A percentile compares a stretch with the other conserved stretches of the same genome.
phyloP scores from a whole-genome alignment of 2,888 invertebrate species.

The Halocaridina rubra region DNA sequence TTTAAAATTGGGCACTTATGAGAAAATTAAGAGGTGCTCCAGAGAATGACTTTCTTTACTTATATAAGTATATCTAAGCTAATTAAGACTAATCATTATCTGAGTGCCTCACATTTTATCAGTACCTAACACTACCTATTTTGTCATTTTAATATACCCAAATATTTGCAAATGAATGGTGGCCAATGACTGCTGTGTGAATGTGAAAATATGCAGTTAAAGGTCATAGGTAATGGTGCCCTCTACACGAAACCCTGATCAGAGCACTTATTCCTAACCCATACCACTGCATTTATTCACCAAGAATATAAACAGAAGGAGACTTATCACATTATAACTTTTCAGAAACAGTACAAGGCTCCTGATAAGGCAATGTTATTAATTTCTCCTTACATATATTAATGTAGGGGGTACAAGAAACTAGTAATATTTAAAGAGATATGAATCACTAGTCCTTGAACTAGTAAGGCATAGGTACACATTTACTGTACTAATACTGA shows the following conservation, averaged over 20 bases:
- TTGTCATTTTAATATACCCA: too few relatives aligned
- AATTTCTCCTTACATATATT: conserved; percentile 34
- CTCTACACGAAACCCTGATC: not conserved
- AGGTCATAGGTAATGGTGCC: too few relatives aligned
- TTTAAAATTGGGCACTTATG: too few relatives aligned
- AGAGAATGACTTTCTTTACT: too few relatives aligned
- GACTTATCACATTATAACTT: conserved; percentile 49
- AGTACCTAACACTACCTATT: too few relatives aligned
- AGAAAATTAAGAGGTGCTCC: too few relatives aligned
- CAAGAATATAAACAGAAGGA: conserved; percentile 37
- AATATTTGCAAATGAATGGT: too few relatives aligned
- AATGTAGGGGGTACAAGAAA: conserved; percentile 12
- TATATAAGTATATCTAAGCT: too few relatives aligned
- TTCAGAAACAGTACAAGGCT: conserved; percentile 51
- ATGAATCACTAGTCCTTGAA: conserved; percentile 39
- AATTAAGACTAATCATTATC: too few relatives aligned
- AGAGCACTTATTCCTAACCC: not conserved
- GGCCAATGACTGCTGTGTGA: too few relatives aligned
- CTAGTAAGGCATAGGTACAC: conserved; percentile 54
- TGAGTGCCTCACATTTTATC: too few relatives aligned
- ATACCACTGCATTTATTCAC: not conserved
- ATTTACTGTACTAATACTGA: conserved; percentile 51
- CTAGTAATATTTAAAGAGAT: conserved; percentile 16
- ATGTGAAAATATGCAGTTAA: too few relatives aligned
- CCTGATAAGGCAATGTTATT: conserved; percentile 52